Evolutionary conservation across 2,113 vertebrate genomes (phyloP).

Genomic region (Apteryx owenii): DNA sequence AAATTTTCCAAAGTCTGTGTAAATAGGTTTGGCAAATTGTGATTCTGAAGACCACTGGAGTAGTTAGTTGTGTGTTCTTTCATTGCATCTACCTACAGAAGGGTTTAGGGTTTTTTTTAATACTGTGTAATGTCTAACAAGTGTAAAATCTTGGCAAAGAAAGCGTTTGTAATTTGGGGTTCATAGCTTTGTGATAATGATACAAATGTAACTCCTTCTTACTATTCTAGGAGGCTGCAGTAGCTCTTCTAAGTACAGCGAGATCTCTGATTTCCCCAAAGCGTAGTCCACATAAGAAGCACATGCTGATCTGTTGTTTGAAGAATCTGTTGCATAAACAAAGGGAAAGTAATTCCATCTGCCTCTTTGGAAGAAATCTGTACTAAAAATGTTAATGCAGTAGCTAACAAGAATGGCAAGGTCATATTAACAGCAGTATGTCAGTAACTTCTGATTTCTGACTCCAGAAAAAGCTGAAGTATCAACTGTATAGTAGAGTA

Average conservation of each 20-base stretch:
- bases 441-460: not conserved
- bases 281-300: not conserved
- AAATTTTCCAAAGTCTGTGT: not conserved
- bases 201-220: not conserved
- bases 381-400: constrained; percentile 12
- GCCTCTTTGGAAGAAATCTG: not conserved
- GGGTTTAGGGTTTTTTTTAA: not conserved
- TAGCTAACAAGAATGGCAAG: not conserved
- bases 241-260: not conserved
- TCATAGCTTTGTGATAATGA: not conserved
- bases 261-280: not conserved
- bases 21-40: not conserved
- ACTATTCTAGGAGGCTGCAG: not conserved
- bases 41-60: not conserved
- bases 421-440: not conserved
- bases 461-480: not conserved
- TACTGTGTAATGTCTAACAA: not conserved
- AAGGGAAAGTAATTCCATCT: constrained; percentile 14
- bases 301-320: not conserved
- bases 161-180: not conserved
- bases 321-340: constrained; percentile 18
- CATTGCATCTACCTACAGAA: not conserved
- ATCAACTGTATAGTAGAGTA: not conserved
- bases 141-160: not conserved
- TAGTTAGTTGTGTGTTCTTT: not conserved